Evolutionary conservation across 2,797 vertebrate species (phyloP), one percentile per base, ranked within the genome.

Genomic region (Galagoides demidoff): DNA sequence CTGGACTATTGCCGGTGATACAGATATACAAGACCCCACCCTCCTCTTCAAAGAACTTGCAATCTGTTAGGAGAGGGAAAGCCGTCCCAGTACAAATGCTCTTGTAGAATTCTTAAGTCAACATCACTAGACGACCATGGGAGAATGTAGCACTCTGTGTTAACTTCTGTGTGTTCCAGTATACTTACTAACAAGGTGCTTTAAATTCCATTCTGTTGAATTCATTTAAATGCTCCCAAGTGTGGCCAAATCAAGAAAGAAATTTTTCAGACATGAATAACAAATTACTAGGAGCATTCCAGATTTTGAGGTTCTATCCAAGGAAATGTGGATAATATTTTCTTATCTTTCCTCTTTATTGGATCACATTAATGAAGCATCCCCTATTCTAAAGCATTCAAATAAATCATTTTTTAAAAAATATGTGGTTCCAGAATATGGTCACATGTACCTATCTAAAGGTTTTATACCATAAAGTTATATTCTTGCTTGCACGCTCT

Each of bases 201-300:
- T 95, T 83, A 77, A 45, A 90, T 37, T 82, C 70, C 87, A 1
- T 95, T 74, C 37, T 81, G 45, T 43, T 90, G 25, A 90, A 95
- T 85, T 93, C 23, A 85, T 70, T 79, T 95, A 68, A 95, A 86
- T 91, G 71, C 16, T 87, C 59, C 55, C 77, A 94, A 83, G 25
- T 83, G 55, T 94, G 89, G 92, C 74, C 6, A 49, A 92, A 8
- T 14, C 77, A 76, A 77, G 61, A 79, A 87, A 84, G 34, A 64
- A 89, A 90, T 84, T 78, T 85, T 45, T 86, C 66, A 94, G 64
- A 92, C 94, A 23, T 94, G 83, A 91, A 95, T 90, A 90, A 49
- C 70, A 85, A 20, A 89, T 85, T 89, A 61, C 45, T 6, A 64
- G 55, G 39, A 93, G 70, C 17, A 78, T 85, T 43, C 64, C 23